Base-by-base conservation (phyloP, 2,797 vertebrate species). In the Gambusia yucatana region DNA sequence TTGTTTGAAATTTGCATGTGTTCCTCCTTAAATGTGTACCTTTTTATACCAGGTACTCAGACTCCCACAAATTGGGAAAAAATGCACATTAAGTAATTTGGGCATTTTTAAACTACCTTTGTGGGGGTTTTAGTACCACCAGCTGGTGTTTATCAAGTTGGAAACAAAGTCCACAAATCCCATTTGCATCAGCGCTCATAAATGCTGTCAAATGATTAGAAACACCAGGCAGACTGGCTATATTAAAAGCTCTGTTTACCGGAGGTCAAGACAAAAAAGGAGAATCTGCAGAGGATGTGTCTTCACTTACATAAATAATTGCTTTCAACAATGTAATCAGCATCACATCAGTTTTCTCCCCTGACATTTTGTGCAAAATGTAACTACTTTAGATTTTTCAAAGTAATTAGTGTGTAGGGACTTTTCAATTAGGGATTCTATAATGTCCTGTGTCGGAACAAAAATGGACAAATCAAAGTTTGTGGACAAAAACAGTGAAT, bases 11-110 rank as follows among this genome's bases (percentile, higher is more conserved):
- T 77, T 73, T 78, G 82, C 87, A 79, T 76, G 88, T 74, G 71
- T 84, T 93, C 90, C 93, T 79, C 91, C 90, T n/a, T 90, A 90
- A 73, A 63, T 36, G 30, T 20, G 59, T 63, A 33, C 59, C 59
- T 36, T 63, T 63, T 63, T 28, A 57, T 63, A 36, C 28, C 59
- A 63, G 59, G 16, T 63, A 63, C 33, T 63, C 14, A 63, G 14
- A 36, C 59, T 63, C 30, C 59, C 59, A 63, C 16, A 63, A 63
- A 63, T 36, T 63, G 25, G 10, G 3, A 63, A 36, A 63, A 61
- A 63, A 63, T 3, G 2, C 59, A 63, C 30, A 36, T 63, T 36
- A 63, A 36, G 59, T 36, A 17, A 36, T 63, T 63, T 17, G 16
- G 59, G 30, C 6, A 36, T 63, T 63, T 2, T 36, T 8, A 36